Percentiles rank a stretch among this genome's conserved stretches.
phyloP scores from a whole-genome alignment of 92 coral and sea anemone genomes.

The Micromussa lordhowensis region DNA sequence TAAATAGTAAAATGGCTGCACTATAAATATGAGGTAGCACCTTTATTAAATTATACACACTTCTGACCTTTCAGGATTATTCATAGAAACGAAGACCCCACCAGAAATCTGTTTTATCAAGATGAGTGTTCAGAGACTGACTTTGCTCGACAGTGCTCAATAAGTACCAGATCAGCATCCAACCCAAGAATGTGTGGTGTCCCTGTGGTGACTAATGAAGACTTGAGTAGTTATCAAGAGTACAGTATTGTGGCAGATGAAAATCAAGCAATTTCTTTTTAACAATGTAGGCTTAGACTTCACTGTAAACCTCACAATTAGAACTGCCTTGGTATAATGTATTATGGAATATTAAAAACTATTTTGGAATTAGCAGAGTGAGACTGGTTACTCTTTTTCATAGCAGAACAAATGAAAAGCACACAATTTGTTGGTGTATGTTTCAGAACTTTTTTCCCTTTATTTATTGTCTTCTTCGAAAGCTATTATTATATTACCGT shows the following conservation, averaged over 20 bases:
- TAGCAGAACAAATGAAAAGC: too few species aligned
- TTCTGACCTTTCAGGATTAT: not conserved
- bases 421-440: too few species aligned
- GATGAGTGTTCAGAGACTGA: constrained; percentile 19
- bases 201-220: constrained; percentile 8
- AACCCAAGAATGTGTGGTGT: not conserved
- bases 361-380: too few species aligned
- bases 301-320: too few species aligned
- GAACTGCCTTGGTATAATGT: too few species aligned
- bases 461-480: too few species aligned
- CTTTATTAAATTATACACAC: not conserved
- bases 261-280: not conserved
- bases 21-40: not conserved
- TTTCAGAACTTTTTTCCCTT: too few species aligned
- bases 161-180: constrained; percentile 1
- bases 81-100: constrained; percentile 17
- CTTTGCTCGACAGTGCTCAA: constrained; percentile 28
- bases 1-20: not conserved
- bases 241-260: not conserved
- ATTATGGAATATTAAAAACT: too few species aligned
- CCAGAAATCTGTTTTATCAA: constrained; percentile 11
- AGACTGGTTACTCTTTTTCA: too few species aligned
- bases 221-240: constrained; percentile 3
- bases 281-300: not conserved
- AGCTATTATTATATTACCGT: too few species aligned